Conservation (phyloP, 2,888 invertebrate species). For the Drosophila cognata region DNA sequence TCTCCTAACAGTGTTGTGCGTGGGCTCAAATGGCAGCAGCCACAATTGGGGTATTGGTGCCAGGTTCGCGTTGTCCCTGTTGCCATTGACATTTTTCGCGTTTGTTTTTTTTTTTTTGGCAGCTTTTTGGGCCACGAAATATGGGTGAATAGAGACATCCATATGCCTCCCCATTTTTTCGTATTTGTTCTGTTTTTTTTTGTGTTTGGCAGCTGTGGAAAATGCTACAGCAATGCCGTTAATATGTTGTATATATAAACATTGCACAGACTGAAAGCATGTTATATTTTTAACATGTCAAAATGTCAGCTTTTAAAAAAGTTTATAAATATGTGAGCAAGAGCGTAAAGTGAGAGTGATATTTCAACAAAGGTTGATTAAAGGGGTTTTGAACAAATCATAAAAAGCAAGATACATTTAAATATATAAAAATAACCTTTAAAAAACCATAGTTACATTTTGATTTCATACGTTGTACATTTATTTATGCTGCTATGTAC, state of each 20-base stretch:
- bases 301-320: constrained; percentile 21
- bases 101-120: constrained; percentile 3
- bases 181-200: neutral
- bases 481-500: neutral
- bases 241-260: constrained; percentile 28
- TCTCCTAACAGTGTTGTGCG: constrained; percentile 31
- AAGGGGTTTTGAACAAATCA: neutral
- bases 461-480: neutral
- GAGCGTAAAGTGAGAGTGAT: neutral
- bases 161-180: constrained; percentile 18
- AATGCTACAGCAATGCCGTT: constrained; percentile 27
- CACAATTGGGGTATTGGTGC: constrained; percentile 16
- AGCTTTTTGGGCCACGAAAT: constrained; percentile 8
- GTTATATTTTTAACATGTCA: constrained; percentile 3
- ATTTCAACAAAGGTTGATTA: neutral
- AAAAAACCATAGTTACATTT: neutral
- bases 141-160: constrained; percentile 5
- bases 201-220: neutral
- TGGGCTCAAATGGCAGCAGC: constrained; percentile 21
- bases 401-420: neutral
- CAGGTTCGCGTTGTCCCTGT: constrained; percentile 51
- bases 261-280: neutral
- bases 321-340: constrained; percentile 6
- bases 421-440: neutral
- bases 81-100: constrained; percentile 51